These are phyloP conservation scores for Trichosurus vulpecula DNA, from an alignment of 2,797 vertebrate species.

Conservation along the genomic window DNA sequence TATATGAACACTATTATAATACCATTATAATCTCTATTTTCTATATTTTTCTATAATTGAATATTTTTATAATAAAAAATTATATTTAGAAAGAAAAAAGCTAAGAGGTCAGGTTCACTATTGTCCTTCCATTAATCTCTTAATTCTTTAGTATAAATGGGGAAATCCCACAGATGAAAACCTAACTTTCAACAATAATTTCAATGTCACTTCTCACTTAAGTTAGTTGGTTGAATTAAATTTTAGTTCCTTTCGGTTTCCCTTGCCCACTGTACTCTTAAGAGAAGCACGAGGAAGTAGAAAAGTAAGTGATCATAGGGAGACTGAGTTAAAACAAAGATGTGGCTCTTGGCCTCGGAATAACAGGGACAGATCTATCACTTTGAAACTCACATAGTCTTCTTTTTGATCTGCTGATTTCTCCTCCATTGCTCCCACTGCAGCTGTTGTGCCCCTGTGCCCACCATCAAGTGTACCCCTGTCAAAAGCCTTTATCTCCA, in stretches of 20 bases:
- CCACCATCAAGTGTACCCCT: slow-evolving; percentile 77
- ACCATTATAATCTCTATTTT: background rate
- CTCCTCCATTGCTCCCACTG: slow-evolving; percentile 85
- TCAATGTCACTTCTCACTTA: slow-evolving; percentile 29
- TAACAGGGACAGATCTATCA: background rate
- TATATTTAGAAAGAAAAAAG: slow-evolving; percentile 39
- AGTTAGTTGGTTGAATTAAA: slow-evolving; percentile 7
- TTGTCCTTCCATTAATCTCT: slow-evolving; percentile 27
- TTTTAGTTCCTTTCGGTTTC: slow-evolving; percentile 38
- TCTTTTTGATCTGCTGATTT: slow-evolving; percentile 79
- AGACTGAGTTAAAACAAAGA: background rate
- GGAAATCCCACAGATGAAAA: slow-evolving; percentile 19
- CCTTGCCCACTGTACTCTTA: background rate
- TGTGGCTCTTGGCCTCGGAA: background rate
- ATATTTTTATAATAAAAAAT: slow-evolving; percentile 2
- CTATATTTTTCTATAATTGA: background rate
- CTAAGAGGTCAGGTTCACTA: slow-evolving; percentile 4
- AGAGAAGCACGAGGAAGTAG: slow-evolving; percentile 10
- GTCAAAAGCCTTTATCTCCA: slow-evolving; percentile 79
- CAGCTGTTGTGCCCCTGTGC: slow-evolving; percentile 84
- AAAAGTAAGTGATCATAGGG: background rate
- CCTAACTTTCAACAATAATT: slow-evolving; percentile 7
- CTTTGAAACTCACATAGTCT: slow-evolving; percentile 90
- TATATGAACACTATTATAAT: background rate
- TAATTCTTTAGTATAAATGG: slow-evolving; percentile 7